These are phyloP conservation scores for Tetramorium alpestre DNA, from an alignment of 1,140 invertebrate species.

Conservation along the genomic window DNA sequence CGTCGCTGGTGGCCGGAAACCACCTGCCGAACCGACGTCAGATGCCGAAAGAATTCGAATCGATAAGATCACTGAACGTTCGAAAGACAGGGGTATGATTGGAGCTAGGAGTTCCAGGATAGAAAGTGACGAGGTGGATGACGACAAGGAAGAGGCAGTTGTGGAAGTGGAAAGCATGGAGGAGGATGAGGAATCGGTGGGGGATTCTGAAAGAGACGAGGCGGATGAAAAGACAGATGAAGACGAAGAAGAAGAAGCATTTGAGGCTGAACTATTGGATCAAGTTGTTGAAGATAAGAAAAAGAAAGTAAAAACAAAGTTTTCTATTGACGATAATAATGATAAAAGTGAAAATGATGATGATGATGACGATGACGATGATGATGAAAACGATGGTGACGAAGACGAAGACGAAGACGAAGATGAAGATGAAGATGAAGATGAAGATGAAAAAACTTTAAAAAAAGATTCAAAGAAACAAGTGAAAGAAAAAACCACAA, in stretches of 20 bases:
- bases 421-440: conserved; percentile 29
- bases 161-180: conserved; percentile 34
- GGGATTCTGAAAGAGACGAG: conserved; percentile 15
- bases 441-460: neutral
- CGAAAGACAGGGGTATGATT: neutral
- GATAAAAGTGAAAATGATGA: conserved; percentile 27
- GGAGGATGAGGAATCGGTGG: conserved; percentile 34
- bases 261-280: neutral
- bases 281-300: conserved; percentile 47
- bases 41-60: neutral
- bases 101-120: neutral
- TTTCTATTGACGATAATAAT: neutral
- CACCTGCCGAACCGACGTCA: conserved; percentile 74
- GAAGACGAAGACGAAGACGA: conserved; percentile 50
- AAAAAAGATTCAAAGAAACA: conserved; percentile 41
- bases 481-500: conserved; percentile 5
- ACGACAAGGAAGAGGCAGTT: conserved; percentile 26
- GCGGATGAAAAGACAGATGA: conserved; percentile 35
- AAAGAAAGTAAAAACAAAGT: conserved; percentile 14
- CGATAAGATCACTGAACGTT: neutral
- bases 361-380: conserved; percentile 25
- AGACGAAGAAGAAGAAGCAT: conserved; percentile 28
- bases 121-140: conserved; percentile 31
- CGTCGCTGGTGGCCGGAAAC: conserved; percentile 71
- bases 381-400: neutral